phyloP scores from a whole-genome alignment of 2,113 vertebrate species.

The Corythornis cristatus region DNA sequence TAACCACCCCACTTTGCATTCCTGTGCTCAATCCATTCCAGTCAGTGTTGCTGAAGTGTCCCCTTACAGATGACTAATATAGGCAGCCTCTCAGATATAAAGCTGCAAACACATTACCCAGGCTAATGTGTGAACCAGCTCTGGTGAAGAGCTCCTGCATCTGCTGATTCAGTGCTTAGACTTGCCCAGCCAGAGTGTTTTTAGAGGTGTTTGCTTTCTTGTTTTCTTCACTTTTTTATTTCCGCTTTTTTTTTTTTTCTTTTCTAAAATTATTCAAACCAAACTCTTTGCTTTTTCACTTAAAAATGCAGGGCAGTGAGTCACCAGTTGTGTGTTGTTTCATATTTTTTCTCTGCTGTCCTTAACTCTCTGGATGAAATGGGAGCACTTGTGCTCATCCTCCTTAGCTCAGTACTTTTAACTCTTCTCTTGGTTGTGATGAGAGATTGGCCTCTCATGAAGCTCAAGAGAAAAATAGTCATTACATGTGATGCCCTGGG shows the following conservation, averaged over 20 bases:
- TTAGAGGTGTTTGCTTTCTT: not conserved
- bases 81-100: not conserved
- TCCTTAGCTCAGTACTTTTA: not conserved
- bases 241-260: not conserved
- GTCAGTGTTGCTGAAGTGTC: not conserved
- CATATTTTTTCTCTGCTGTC: not conserved
- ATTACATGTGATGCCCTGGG: not conserved
- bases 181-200: not conserved
- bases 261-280: not conserved
- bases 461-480: not conserved
- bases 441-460: not conserved
- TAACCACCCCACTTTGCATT: not conserved
- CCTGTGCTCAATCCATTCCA: not conserved
- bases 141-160: not conserved
- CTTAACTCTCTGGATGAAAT: not conserved
- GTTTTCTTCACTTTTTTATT: not conserved
- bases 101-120: not conserved
- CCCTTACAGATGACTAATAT: not conserved
- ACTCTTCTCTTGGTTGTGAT: not conserved
- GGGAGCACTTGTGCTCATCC: not conserved
- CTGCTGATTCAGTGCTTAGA: not conserved
- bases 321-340: not conserved
- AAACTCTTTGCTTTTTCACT: not conserved
- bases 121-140: not conserved
- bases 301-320: not conserved